Base-by-base conservation (phyloP, 2,113 vertebrate species). In the Tautogolabrus adspersus region DNA sequence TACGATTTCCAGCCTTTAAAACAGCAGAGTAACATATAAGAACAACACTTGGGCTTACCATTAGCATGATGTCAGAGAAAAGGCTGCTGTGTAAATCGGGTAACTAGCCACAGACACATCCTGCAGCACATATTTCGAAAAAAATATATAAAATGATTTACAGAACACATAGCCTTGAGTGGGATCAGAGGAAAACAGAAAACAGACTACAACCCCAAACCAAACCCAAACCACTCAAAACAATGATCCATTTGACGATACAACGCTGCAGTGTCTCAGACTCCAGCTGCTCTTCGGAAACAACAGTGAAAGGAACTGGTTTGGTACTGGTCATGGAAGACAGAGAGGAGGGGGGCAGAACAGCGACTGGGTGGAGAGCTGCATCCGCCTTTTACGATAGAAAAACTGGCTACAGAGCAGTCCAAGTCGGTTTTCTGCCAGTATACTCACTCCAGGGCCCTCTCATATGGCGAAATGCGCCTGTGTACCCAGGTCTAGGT, bases 181-280 rank as follows among this genome's bases (percentile, higher is more conserved):
- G 26, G 79, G 67, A 59, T 57, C 40, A 51, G 23, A 54, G 42
- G 26, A 59, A 64, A 76, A 73, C 46, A 73, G 62, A 59, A 16
- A 84, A 57, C 0, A 0, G 44, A 71, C 51, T 75, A 72, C 66
- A 63, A 57, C 40, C 38, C 58, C 47, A 51, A 78, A 64, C 42
- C 65, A 66, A 67, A 23, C 65, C 55, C 13, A 57, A 59, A 54
- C 51, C 69, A 38, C 40, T 72, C n/a, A 54, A 42, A 76, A 92
- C 87, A 90, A 84, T 69, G 82, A 40, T 64, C 38, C 68, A 55
- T 75, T 92, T 93, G 83, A 88, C 23, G 19, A 65, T 58, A 84
- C 83, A 91, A 84, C 13, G 34, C 81, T 69, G 37, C 80, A 79
- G 84, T 88, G 73, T 64, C 42, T 55, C 55, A 63, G 47, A 73